Conservation (phyloP, 2,797 vertebrate species). For the Ispidina lecontei region DNA sequence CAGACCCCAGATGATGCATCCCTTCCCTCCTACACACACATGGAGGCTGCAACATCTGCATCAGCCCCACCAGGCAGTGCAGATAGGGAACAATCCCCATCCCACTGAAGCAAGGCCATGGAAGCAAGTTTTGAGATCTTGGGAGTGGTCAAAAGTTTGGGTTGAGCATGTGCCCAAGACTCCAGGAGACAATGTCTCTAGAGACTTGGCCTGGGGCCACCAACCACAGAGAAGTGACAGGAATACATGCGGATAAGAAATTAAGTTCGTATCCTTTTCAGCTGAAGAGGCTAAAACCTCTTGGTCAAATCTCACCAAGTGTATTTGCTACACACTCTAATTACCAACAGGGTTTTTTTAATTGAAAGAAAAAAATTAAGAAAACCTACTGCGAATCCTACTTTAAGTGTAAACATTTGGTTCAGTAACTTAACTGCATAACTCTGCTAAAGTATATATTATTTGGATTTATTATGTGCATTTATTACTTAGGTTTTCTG, state of each 20-base stretch:
- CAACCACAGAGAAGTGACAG: neutral
- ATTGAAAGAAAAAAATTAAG: neutral
- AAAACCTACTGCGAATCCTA: constrained; percentile 13
- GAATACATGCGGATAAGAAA: rapidly evolving
- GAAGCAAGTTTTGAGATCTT: neutral
- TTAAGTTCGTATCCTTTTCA: neutral
- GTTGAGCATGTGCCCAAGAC: rapidly evolving
- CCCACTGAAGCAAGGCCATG: neutral
- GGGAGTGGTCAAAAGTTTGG: neutral
- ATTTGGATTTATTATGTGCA: constrained; percentile 21
- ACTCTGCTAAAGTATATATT: neutral
- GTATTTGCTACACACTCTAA: rapidly evolving
- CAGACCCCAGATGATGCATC: neutral
- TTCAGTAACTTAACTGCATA: constrained; percentile 45
- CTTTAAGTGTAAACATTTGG: constrained; percentile 56
- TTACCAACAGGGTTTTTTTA: neutral
- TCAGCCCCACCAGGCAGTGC: neutral
- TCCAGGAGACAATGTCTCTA: neutral
- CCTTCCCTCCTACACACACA: neutral
- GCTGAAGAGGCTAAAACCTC: neutral
- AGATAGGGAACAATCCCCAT: neutral
- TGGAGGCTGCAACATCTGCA: neutral
- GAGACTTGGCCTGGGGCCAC: neutral
- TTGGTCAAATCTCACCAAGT: neutral
- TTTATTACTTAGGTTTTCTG: constrained; percentile 8